A percentile compares a stretch with the other conserved stretches of the same genome.
These are phyloP conservation scores for Tachysurus vachellii DNA, from an alignment of 2,113 vertebrate species.

Conservation along the genomic window DNA sequence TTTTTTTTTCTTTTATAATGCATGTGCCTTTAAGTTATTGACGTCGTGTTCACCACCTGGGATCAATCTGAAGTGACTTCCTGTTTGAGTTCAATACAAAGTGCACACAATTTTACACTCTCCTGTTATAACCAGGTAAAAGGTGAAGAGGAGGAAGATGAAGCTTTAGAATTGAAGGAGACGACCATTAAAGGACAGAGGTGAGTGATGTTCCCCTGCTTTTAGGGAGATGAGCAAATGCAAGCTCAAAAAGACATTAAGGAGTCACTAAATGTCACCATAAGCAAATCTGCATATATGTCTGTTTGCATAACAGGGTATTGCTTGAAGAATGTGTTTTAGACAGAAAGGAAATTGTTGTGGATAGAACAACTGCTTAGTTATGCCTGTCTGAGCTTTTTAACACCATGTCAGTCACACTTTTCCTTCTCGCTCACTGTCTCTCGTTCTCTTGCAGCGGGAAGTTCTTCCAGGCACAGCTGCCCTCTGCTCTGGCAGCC, in stretches of 20 bases:
- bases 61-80: neutral
- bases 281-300: neutral
- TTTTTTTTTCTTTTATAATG: neutral
- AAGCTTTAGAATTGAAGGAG: slow-evolving; percentile 82
- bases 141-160: slow-evolving; percentile 91
- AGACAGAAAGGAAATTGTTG: neutral
- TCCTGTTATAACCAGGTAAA: slow-evolving; percentile 77
- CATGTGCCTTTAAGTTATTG: neutral
- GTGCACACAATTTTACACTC: neutral
- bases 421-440: neutral
- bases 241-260: neutral
- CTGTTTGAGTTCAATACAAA: neutral
- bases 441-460: slow-evolving; percentile 72
- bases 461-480: slow-evolving; percentile 84
- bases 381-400: neutral
- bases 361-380: neutral
- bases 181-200: slow-evolving; percentile 82
- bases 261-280: neutral
- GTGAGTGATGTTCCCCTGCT: slow-evolving; percentile 64
- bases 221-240: neutral
- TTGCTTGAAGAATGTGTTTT: neutral
- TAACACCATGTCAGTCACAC: neutral
- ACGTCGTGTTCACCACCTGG: neutral
- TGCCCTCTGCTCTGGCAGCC: slow-evolving; percentile 79
- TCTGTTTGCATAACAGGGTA: neutral